Conservation (phyloP, 2,888 invertebrate species). For the Leptarthrus brevirostris region DNA sequence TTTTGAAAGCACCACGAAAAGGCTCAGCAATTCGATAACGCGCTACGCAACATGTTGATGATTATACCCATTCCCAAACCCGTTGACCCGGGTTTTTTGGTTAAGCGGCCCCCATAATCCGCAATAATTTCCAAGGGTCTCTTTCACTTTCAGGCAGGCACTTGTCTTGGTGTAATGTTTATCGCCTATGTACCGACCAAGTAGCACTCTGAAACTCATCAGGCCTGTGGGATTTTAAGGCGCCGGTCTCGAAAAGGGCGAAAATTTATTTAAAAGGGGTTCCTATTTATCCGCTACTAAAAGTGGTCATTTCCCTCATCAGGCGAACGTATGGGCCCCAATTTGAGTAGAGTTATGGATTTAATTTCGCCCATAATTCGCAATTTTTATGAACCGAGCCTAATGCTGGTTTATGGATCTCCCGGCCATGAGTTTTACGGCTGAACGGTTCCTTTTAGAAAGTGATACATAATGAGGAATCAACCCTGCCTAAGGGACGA, state of each 20-base stretch:
- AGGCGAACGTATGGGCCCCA: constrained; percentile 34
- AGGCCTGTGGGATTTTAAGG: neutral
- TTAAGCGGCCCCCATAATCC: neutral
- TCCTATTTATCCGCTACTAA: constrained; percentile 18
- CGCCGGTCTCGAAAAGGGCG: neutral
- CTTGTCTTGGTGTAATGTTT: constrained; percentile 28
- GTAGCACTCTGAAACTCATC: neutral
- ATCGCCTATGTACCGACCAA: neutral
- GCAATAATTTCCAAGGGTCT: constrained; percentile 4
- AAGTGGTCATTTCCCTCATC: constrained; percentile 41
- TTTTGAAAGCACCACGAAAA: neutral
- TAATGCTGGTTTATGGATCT: constrained; percentile 38
- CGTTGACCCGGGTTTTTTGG: neutral
- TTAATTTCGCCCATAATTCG: constrained; percentile 38
- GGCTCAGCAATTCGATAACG: neutral
- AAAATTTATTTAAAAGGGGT: constrained; percentile 42
- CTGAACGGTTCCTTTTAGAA: constrained; percentile 6
- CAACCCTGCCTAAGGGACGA: neutral
- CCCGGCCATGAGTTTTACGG: constrained; percentile 1
- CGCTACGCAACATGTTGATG: constrained; percentile 24
- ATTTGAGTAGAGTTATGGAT: constrained; percentile 31
- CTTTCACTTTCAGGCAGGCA: constrained; percentile 14
- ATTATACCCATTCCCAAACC: neutral
- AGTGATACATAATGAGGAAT: constrained; percentile 27
- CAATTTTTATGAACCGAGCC: constrained; percentile 32